A percentile compares a stretch with the other conserved stretches of the same genome.
These are phyloP conservation scores for Oplegnathus fasciatus DNA, from an alignment of 2,113 vertebrate species.

Conservation along the genomic window DNA sequence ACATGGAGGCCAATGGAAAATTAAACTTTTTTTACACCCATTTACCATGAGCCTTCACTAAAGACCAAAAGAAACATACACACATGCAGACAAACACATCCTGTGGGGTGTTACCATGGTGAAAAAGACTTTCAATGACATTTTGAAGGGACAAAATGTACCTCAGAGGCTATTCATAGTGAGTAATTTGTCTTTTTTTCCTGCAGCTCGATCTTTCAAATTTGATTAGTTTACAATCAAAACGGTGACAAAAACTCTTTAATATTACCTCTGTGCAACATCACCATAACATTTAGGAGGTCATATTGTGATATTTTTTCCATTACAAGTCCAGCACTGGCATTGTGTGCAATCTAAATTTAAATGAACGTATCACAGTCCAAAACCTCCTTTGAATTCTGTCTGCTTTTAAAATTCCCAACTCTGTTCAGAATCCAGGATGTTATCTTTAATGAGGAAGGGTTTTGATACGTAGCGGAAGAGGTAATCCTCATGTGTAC, in stretches of 20 bases:
- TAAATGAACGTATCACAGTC: constrained; percentile 40
- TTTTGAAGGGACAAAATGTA: constrained; percentile 49
- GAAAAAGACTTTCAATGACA: constrained; percentile 46
- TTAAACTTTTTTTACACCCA: neutral
- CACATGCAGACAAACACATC: neutral
- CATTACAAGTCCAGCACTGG: neutral
- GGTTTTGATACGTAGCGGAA: constrained; percentile 27
- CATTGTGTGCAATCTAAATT: neutral
- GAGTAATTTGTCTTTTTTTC: constrained; percentile 3
- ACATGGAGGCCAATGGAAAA: neutral
- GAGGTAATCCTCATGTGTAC: constrained; percentile 69
- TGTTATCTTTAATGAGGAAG: constrained; percentile 68
- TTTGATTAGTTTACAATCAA: constrained; percentile 17
- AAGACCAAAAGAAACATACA: neutral
- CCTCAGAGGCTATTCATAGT: constrained; percentile 35
- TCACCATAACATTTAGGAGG: neutral
- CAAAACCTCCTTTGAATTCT: constrained; percentile 24
- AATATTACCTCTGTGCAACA: neutral
- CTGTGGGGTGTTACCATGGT: constrained; percentile 31
- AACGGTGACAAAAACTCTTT: neutral
- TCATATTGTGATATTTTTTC: neutral
- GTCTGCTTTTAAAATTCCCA: constrained; percentile 14
- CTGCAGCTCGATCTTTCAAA: neutral
- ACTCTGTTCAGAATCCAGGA: constrained; percentile 38
- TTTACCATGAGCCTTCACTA: neutral